Percentiles rank a stretch among this genome's conserved stretches.
Evolutionary conservation across 2,797 vertebrate species (phyloP).

Genomic region (Chromobotia macracanthus): DNA sequence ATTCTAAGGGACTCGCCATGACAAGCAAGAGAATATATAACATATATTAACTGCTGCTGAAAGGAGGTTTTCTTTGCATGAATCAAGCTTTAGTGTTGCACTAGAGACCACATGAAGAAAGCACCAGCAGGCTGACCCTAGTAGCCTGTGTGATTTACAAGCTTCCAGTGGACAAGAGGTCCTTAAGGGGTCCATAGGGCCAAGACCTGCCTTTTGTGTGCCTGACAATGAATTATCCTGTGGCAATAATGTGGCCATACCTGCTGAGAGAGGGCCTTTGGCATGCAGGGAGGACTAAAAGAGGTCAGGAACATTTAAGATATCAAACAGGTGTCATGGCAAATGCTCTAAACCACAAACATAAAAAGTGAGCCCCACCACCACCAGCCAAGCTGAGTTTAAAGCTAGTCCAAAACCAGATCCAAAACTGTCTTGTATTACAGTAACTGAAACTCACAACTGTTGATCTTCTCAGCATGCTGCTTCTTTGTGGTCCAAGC

Average conservation of each 20-base stretch:
- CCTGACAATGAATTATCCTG: slow-evolving; percentile 66
- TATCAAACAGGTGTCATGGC: slow-evolving; percentile 57
- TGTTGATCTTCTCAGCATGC: background rate
- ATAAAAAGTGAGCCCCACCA: slow-evolving; percentile 18
- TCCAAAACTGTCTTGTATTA: background rate
- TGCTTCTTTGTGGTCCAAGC: background rate
- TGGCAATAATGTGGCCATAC: slow-evolving; percentile 64
- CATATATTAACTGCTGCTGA: slow-evolving; percentile 54
- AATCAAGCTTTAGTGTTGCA: slow-evolving; percentile 50
- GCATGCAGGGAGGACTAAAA: slow-evolving; percentile 15
- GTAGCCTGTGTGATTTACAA: slow-evolving; percentile 57
- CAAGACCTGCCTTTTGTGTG: slow-evolving; percentile 55
- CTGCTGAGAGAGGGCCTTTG: slow-evolving; percentile 60
- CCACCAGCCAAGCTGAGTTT: slow-evolving; percentile 1
- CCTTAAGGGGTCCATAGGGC: slow-evolving; percentile 55
- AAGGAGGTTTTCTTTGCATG: slow-evolving; percentile 45
- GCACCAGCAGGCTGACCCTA: slow-evolving; percentile 26
- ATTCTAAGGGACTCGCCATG: slow-evolving; percentile 20
- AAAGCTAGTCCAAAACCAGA: background rate
- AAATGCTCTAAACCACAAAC: slow-evolving; percentile 40
- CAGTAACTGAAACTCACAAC: slow-evolving; percentile 2
- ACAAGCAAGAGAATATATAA: slow-evolving; percentile 45
- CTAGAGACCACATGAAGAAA: slow-evolving; percentile 17
- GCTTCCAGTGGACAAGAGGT: slow-evolving; percentile 50
- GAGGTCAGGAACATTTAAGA: slow-evolving; percentile 45